These are phyloP conservation scores for Pantherophis vulpinus DNA, from an alignment of 2,797 vertebrate species.

Conservation along the genomic window DNA sequence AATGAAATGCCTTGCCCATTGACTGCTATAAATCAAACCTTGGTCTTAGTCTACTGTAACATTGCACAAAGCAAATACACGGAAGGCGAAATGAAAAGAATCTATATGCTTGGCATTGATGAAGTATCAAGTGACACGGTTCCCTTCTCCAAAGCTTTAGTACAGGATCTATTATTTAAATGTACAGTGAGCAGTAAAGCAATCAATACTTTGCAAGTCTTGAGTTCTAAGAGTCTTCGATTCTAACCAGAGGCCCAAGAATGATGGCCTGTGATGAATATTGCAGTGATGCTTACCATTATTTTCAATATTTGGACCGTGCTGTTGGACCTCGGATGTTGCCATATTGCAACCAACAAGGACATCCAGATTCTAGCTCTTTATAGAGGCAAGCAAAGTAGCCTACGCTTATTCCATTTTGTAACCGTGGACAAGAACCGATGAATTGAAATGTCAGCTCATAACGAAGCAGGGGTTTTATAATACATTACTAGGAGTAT, in stretches of 20 bases:
- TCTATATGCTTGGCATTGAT: conserved; percentile 68
- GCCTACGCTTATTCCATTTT: background rate
- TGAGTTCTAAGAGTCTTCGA: conserved; percentile 28
- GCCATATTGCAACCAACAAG: background rate
- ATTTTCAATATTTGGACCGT: background rate
- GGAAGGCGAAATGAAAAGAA: conserved; percentile 61
- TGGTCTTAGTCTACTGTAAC: conserved; percentile 58
- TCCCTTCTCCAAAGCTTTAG: conserved; percentile 43
- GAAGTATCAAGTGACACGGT: conserved; percentile 49
- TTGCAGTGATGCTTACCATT: background rate
- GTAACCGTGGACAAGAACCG: too few species aligned
- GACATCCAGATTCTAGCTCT: background rate
- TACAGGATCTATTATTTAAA: conserved; percentile 63
- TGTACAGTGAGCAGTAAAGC: conserved; percentile 49
- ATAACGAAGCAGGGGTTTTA: background rate
- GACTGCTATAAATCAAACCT: conserved; percentile 69
- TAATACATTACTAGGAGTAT: background rate
- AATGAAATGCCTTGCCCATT: conserved; percentile 69
- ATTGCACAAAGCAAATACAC: conserved; percentile 60
- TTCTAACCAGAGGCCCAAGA: background rate
- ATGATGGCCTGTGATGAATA: background rate
- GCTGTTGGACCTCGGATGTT: background rate
- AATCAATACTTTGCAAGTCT: conserved; percentile 56
- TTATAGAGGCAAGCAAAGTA: background rate
- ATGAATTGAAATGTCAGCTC: background rate